Evolutionary conservation across 2,113 vertebrate genomes (phyloP).

Genomic region (Corynorhinus townsendii): DNA sequence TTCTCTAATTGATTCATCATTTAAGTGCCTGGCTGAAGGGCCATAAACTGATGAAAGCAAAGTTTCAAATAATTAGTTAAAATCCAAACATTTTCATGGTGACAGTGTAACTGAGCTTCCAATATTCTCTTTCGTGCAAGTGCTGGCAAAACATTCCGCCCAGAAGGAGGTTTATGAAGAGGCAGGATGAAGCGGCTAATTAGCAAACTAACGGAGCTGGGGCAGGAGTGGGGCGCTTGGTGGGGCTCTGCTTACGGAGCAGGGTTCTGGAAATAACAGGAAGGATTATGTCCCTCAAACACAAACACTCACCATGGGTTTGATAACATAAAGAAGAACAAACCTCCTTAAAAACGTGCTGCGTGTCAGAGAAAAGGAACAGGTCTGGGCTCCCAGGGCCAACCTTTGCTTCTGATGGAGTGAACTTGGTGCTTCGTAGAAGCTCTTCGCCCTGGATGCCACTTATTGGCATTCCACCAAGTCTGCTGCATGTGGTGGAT

Average conservation of each 20-base stretch:
- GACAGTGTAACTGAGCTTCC: background rate
- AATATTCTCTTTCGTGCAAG: background rate
- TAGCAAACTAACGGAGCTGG: too few relatives aligned
- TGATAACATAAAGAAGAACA: background rate
- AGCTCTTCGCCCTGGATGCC: background rate
- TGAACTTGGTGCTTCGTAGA: background rate
- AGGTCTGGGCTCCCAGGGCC: fast-evolving
- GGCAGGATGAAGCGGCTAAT: background rate
- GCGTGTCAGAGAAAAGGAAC: background rate
- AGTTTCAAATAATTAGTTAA: background rate
- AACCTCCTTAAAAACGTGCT: background rate
- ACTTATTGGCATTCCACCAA: background rate
- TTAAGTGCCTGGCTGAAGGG: background rate
- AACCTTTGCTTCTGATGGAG: background rate
- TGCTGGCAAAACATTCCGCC: background rate
- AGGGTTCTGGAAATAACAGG: background rate
- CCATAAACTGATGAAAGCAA: background rate
- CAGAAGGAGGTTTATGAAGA: background rate
- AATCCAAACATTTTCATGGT: background rate
- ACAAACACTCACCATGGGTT: background rate
- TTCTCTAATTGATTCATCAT: background rate
- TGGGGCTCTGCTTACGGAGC: background rate
- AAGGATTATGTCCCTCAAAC: background rate
- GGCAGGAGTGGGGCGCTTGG: fast-evolving
- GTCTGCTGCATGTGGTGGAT: background rate